A percentile compares a stretch with the other conserved stretches of the same genome.
These are phyloP conservation scores for Mythimna albipuncta DNA, from an alignment of 2,888 invertebrate species.

Conservation along the genomic window DNA sequence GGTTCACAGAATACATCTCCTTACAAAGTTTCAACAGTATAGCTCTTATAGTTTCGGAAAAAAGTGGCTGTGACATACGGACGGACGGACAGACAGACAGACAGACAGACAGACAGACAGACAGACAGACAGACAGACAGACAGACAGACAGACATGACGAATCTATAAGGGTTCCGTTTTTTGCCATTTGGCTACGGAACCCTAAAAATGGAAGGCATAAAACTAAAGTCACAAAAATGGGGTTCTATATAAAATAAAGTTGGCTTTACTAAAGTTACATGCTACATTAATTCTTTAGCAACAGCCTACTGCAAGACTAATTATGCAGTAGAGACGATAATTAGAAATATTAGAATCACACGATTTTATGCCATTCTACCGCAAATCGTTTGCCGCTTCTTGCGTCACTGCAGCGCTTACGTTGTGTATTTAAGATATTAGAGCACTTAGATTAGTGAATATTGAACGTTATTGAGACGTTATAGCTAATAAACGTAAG, in stretches of 20 bases:
- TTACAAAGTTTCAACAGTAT: too few relatives aligned
- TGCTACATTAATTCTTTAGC: not conserved
- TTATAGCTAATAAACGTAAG: constrained; percentile 7
- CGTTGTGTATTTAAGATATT: constrained; percentile 34
- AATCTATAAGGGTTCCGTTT: too few relatives aligned
- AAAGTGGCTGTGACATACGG: too few relatives aligned
- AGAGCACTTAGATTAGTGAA: constrained; percentile 21
- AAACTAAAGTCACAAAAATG: not conserved
- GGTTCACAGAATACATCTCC: too few relatives aligned
- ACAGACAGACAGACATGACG: too few relatives aligned
- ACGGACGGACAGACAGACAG: too few relatives aligned
- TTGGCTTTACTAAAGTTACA: constrained; percentile 1
- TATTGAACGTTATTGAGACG: constrained; percentile 15
- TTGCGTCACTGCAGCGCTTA: constrained; percentile 36
- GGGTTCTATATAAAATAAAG: not conserved
- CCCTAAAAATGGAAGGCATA: not conserved
- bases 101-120: too few relatives aligned
- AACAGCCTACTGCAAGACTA: not conserved
- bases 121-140: too few relatives aligned
- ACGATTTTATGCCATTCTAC: constrained; percentile 50
- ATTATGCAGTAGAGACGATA: constrained; percentile 20
- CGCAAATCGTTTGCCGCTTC: constrained; percentile 7
- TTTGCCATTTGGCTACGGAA: too few relatives aligned
- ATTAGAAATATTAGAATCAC: constrained; percentile 49
- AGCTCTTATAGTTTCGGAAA: too few relatives aligned